These are phyloP conservation scores for Leucania comma DNA, from an alignment of 2,888 invertebrate species.

Conservation along the genomic window DNA sequence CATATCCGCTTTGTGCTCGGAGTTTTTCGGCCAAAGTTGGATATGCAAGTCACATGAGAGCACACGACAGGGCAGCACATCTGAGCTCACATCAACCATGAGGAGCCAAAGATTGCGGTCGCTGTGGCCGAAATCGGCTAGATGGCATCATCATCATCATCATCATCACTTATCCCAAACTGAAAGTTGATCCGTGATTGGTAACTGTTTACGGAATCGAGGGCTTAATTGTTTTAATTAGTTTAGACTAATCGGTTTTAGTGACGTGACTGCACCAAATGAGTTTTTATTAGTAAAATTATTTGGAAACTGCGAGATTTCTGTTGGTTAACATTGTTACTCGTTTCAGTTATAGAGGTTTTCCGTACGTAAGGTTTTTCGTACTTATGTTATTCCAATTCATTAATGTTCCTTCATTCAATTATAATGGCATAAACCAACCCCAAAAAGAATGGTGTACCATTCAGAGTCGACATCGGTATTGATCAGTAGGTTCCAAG, in stretches of 20 bases:
- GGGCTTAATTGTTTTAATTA: slow-evolving; percentile 44
- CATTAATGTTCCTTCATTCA: slow-evolving; percentile 7
- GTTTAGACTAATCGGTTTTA: slow-evolving; percentile 21
- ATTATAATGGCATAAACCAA: background rate
- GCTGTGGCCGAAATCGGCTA: no score
- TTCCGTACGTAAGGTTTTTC: background rate
- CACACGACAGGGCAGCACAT: no score
- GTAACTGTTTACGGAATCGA: slow-evolving; percentile 22
- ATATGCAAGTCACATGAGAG: no score
- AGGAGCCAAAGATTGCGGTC: no score
- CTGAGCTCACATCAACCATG: no score
- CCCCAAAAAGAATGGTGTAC: background rate
- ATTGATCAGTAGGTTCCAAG: slow-evolving; percentile 56
- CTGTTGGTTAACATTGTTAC: slow-evolving; percentile 4
- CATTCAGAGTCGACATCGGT: slow-evolving; percentile 28
- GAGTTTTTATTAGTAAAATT: slow-evolving; percentile 12
- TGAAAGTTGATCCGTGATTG: slow-evolving; percentile 44
- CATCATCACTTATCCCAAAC: slow-evolving; percentile 12
- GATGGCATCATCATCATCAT: no score
- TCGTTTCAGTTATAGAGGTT: background rate
- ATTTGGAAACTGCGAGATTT: slow-evolving; percentile 10
- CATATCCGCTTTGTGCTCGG: no score
- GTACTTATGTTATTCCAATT: background rate
- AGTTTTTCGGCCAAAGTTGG: no score
- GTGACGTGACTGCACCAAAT: slow-evolving; percentile 25